Base-by-base conservation (phyloP, 2,797 vertebrate genomes). In the Myripristis murdjan region DNA sequence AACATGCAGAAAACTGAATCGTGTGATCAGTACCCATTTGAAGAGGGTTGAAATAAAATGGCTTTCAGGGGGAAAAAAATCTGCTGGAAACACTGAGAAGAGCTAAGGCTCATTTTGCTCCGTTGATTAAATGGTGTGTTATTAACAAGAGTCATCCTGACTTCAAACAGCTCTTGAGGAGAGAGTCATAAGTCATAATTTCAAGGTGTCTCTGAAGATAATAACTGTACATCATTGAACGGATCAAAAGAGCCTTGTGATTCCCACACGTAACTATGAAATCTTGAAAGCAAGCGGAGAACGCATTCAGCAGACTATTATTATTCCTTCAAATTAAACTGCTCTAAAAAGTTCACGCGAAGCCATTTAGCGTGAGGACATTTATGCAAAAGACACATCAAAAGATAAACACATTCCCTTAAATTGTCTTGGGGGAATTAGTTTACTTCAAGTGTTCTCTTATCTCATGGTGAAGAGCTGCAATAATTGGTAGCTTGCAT, bases 121-220 rank as follows among this genome's bases (percentile, higher is more conserved):
- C 64, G 39, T 76, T 84, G 60, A 78, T 81, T 74, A 87, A 77
- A 81, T 54, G 70, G 87, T 81, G 69, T 87, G 70, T 86, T 82
- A 87, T 91, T 89, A 91, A 79, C 76, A 57, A 64, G 67, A 78
- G 76, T 49, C 57, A 14, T 79, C 66, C 71, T 60, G 68, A 84
- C 87, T 87, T 84, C 80, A 84, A 77, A 87, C 24, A 86, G 73
- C 76, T 75, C 73, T 75, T 37, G 44, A 80, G 77, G 55, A 66
- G 44, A 75, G 46, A 78, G 73, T 69, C 56, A 44, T 62, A 87
- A 87, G 79, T 91, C 78, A 72, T 90, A 87, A 92, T 92, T 92
- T 89, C 73, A 87, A 91, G 83, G 88, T 91, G 85, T 84, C 82
- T 91, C 79, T 90, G 86, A 89, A 89, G 89, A 91, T 92, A 93